phyloP scores from a whole-genome alignment of 2,888 invertebrate genomes.

The Spialia ferax region DNA sequence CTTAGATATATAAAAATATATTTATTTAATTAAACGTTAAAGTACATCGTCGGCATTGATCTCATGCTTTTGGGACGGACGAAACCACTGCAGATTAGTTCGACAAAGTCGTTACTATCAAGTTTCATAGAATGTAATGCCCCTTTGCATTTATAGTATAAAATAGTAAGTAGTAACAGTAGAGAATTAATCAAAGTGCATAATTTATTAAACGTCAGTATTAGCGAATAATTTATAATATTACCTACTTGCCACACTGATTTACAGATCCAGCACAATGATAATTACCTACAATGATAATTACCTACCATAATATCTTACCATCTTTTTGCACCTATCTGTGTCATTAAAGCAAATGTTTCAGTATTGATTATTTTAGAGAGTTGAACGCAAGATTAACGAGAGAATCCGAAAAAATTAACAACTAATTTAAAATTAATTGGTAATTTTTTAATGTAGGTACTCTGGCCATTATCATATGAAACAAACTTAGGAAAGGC shows the following conservation, averaged over 20 bases:
- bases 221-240: neutral
- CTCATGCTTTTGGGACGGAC: conserved; percentile 55
- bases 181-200: neutral
- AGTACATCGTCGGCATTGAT: conserved; percentile 59
- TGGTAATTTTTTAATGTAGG: too few relatives aligned
- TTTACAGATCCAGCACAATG: neutral
- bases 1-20: conserved; percentile 18
- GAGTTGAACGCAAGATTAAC: too few relatives aligned
- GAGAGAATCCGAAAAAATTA: too few relatives aligned
- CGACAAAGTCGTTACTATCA: neutral
- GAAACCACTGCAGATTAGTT: neutral
- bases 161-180: neutral
- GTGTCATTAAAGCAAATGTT: too few relatives aligned
- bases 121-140: neutral
- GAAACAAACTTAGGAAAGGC: too few relatives aligned
- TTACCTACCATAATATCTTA: too few relatives aligned
- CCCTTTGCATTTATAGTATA: conserved; percentile 7
- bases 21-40: conserved; percentile 28
- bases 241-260: neutral
- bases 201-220: neutral
- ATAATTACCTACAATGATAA: too few relatives aligned
- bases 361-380: too few relatives aligned
- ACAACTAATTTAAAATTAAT: too few relatives aligned
- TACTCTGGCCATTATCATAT: too few relatives aligned
- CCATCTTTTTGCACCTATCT: too few relatives aligned